Evolutionary conservation across 2,113 vertebrate genomes (phyloP).

Genomic region (Cryptotis parvus): DNA sequence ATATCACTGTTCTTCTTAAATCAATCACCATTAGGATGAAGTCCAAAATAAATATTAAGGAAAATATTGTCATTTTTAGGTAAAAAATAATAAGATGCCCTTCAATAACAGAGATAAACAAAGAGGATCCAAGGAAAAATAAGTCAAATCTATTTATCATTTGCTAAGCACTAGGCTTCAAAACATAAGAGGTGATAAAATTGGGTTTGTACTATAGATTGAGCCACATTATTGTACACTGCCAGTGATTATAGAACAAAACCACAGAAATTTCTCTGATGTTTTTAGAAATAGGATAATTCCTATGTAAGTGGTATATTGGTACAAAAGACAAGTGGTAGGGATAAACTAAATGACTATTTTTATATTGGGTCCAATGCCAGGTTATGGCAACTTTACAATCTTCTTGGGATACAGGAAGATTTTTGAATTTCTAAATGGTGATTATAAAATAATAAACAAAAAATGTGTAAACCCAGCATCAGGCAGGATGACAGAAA

Average conservation of each 20-base stretch:
- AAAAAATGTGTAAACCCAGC: constrained; percentile 44
- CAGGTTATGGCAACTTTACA: constrained; percentile 43
- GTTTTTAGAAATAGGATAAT: constrained; percentile 47
- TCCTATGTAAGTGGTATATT: constrained; percentile 35
- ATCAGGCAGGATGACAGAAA: constrained; percentile 67
- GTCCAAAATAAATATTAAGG: background rate
- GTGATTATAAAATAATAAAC: constrained; percentile 78
- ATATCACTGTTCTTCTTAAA: background rate
- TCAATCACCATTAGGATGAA: background rate
- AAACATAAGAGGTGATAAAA: background rate
- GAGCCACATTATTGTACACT: constrained; percentile 31
- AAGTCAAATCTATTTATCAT: background rate
- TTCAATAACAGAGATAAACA: background rate
- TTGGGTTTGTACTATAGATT: background rate
- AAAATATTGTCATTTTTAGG: background rate
- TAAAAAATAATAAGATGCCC: background rate
- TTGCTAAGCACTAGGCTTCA: background rate
- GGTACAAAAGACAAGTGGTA: constrained; percentile 46
- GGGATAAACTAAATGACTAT: constrained; percentile 64
- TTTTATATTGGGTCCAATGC: constrained; percentile 26
- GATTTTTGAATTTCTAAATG: constrained; percentile 54
- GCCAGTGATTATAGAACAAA: background rate
- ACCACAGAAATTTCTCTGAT: background rate
- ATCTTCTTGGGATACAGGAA: constrained; percentile 50
- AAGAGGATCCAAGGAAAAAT: background rate